Evolutionary conservation across 2,113 vertebrate genomes (phyloP).

Genomic region (Burhinus bistriatus): DNA sequence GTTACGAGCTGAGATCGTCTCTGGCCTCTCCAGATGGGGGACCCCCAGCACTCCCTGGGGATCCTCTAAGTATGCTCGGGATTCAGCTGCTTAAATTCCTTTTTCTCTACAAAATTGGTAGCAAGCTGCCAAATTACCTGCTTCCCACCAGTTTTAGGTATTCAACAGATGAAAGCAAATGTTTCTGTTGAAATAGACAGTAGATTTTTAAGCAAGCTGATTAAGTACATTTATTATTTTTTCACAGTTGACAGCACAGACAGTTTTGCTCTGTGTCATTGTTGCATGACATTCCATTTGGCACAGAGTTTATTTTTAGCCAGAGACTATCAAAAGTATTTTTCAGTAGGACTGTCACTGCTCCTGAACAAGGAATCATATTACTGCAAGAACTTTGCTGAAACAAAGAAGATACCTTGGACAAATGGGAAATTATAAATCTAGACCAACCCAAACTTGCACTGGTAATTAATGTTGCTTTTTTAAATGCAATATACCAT

Average conservation of each 20-base stretch:
- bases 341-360: conserved; percentile 76
- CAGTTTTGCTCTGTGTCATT: conserved; percentile 73
- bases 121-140: background rate
- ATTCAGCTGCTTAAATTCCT: background rate
- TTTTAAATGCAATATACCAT: background rate
- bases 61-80: background rate
- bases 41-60: background rate
- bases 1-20: rapidly evolving
- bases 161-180: background rate
- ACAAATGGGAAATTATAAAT: conserved; percentile 97
- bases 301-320: conserved; percentile 90
- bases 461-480: conserved; percentile 83
- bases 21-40: no score
- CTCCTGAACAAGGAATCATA: conserved; percentile 73
- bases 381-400: conserved; percentile 66
- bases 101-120: background rate
- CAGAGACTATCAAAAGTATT: conserved; percentile 75
- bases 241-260: conserved; percentile 9
- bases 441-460: conserved; percentile 93
- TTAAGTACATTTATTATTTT: conserved; percentile 11
- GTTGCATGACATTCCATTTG: conserved; percentile 84
- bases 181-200: background rate
- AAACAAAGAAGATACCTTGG: conserved; percentile 62
- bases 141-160: background rate
- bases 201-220: background rate